Conservation (phyloP, 2,797 vertebrate genomes). For the Nyctalus aviator region DNA sequence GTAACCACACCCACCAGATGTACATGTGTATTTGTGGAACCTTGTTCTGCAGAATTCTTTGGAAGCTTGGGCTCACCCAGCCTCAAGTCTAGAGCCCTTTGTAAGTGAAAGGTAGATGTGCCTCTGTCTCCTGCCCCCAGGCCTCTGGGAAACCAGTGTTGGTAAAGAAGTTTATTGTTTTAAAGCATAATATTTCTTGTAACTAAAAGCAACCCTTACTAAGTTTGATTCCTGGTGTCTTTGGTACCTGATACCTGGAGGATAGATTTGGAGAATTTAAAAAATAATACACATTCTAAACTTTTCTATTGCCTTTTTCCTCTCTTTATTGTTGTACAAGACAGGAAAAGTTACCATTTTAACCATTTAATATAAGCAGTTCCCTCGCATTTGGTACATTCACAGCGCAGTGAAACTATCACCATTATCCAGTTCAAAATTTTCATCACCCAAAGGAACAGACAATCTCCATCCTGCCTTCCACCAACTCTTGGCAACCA, state of each 20-base stretch:
- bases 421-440: neutral
- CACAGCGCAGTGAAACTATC: accelerated
- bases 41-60: neutral
- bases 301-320: neutral
- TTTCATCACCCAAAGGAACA: neutral
- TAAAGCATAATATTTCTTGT: neutral
- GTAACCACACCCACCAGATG: neutral
- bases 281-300: neutral
- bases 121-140: neutral
- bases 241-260: neutral
- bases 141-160: neutral
- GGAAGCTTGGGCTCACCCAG: neutral
- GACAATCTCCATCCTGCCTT: accelerated
- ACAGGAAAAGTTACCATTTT: neutral
- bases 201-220: neutral
- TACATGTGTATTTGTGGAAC: neutral
- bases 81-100: neutral
- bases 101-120: neutral
- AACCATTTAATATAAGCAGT: accelerated
- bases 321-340: neutral
- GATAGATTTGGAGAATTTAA: neutral
- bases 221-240: neutral
- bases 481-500: too few species aligned
- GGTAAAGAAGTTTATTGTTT: neutral
- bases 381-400: neutral